Base-by-base conservation (phyloP, 2,888 invertebrate species). In the Scelioninae gen. 1 region DNA sequence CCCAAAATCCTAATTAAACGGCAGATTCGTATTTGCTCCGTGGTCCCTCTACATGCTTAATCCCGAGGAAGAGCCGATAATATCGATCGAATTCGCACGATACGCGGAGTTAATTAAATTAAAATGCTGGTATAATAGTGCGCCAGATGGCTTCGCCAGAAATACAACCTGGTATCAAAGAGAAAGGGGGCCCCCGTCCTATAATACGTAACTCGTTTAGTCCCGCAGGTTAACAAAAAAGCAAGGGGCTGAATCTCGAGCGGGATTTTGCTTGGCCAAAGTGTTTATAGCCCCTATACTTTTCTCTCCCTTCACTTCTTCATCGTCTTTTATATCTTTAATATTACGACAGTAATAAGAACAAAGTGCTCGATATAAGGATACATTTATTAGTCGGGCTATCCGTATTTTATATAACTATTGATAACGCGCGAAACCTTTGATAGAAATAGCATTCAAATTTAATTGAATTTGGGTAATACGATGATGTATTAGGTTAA, bases 111-210 rank as follows among this genome's bases (percentile, higher is more conserved):
- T 91, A 91, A 92, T 92, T 92, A 91, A 92, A 92, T 92, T 91
- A 91, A 92, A 92, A 92, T 91, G 91, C 91, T 91, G 89, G 89
- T 92, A 90, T 91, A 91, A 91, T 91, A 91, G 91, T 88, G 79
- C 74, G 91, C 90, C 91, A 92, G 91, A 91, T 92, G 92, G 92
- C 91, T 85, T 85, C 77, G 87, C 87, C 89, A 87, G 90, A 88
- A 88, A 88, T 90, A 91, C 91, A 91, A 89, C 91, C 88, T 90
- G 88, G 90, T 87, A 88, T 88, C 86, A 88, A 86, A 86, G 87
- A 87, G 88, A 86, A 87, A 84, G 84, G 85, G 83, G 78, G 76
- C 86, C 82, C 82, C 82, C 78, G 74, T 65, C 49, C 84, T 85
- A 88, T 90, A 91, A 92, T 92, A 90, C 90, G 90, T 91, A 91